Conservation (phyloP, 2,888 invertebrate genomes). For the Drosophila longiperda region DNA sequence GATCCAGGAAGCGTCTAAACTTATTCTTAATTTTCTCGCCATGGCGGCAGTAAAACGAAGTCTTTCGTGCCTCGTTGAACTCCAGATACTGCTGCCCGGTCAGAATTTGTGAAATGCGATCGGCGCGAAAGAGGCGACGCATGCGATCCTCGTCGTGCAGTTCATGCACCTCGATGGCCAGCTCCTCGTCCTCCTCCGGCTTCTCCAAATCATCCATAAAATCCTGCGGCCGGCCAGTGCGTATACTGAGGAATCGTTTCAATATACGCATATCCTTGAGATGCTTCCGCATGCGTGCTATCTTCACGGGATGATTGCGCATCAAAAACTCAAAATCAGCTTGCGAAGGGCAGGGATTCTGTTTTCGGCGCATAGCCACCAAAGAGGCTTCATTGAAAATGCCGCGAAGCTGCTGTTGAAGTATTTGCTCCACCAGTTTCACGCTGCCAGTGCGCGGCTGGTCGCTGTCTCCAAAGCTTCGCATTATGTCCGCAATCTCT, state of each 20-base stretch:
- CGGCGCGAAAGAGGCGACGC: slow-evolving; percentile 86
- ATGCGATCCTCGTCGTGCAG: slow-evolving; percentile 84
- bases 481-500: slow-evolving; percentile 95
- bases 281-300: slow-evolving; percentile 91
- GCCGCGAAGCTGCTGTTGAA: slow-evolving; percentile 91
- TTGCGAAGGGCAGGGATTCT: slow-evolving; percentile 86
- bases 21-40: slow-evolving; percentile 86
- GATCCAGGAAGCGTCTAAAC: slow-evolving; percentile 88
- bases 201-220: slow-evolving; percentile 84
- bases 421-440: slow-evolving; percentile 92
- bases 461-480: slow-evolving; percentile 96
- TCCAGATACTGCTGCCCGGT: slow-evolving; percentile 89
- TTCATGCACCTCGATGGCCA: slow-evolving; percentile 86
- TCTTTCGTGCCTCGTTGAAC: slow-evolving; percentile 91
- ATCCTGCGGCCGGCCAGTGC: slow-evolving; percentile 82
- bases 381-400: slow-evolving; percentile 91
- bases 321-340: slow-evolving; percentile 93
- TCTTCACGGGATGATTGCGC: slow-evolving; percentile 91
- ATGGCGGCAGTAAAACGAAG: slow-evolving; percentile 88
- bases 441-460: slow-evolving; percentile 93
- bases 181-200: slow-evolving; percentile 86
- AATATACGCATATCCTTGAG: slow-evolving; percentile 87
- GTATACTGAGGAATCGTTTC: slow-evolving; percentile 82
- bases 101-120: slow-evolving; percentile 87
- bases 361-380: slow-evolving; percentile 88